These are phyloP conservation scores for Sebastes schlegelii DNA, from an alignment of 2,113 vertebrate species.

Conservation along the genomic window DNA sequence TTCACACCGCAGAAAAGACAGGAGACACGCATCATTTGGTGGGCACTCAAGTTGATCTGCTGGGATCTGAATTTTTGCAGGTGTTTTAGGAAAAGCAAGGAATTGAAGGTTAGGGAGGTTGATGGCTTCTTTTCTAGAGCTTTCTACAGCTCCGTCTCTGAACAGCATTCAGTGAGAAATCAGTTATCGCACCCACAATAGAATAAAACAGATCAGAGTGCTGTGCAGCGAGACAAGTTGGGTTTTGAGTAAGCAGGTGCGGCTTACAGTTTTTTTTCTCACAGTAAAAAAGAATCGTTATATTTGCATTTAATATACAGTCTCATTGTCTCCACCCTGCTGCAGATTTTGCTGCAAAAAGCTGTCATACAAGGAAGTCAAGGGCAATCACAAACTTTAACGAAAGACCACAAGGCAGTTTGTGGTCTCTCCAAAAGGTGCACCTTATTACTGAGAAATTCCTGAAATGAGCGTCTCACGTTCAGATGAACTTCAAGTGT, in stretches of 20 bases:
- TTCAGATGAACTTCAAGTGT: background rate
- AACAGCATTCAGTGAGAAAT: background rate
- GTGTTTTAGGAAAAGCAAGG: background rate
- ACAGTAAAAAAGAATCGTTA: background rate
- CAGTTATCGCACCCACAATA: background rate
- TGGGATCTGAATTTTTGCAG: background rate
- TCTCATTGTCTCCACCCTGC: background rate
- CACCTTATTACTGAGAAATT: background rate
- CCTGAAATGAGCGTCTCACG: background rate
- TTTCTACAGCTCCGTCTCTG: background rate
- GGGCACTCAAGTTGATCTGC: background rate
- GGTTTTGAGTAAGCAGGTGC: background rate
- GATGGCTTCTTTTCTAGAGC: background rate
- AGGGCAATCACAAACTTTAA: background rate
- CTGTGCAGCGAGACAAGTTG: background rate
- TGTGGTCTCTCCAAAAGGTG: background rate
- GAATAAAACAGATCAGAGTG: too few relatives aligned
- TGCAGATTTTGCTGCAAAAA: background rate
- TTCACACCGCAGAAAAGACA: background rate
- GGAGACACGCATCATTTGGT: constrained; percentile 15
- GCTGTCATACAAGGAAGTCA: background rate
- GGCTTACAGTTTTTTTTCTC: background rate
- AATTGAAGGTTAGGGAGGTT: background rate
- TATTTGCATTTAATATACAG: background rate
- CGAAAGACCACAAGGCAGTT: too few relatives aligned